phyloP scores from a whole-genome alignment of 2,113 vertebrate species.

The Alectura lathami region DNA sequence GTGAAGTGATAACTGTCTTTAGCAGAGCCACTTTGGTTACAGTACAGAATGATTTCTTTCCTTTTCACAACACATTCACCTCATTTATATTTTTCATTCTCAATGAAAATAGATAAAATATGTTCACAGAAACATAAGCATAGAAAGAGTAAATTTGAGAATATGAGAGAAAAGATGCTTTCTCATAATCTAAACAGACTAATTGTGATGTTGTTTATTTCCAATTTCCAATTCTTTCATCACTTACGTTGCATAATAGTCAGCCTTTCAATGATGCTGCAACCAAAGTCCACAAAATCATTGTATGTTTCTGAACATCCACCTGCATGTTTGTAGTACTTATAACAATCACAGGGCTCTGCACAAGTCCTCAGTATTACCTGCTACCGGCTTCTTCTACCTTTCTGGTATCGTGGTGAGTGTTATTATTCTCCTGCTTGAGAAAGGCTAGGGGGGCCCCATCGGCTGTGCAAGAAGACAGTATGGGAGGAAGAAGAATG shows the following conservation, averaged over 20 bases:
- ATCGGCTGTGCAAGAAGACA: accelerated
- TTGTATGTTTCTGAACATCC: not conserved
- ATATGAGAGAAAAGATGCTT: not conserved
- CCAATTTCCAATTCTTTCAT: not conserved
- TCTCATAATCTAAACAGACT: not conserved
- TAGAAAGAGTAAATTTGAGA: not conserved
- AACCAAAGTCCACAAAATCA: not conserved
- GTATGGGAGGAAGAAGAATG: not conserved
- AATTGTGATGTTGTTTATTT: not conserved
- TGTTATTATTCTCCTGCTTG: not conserved
- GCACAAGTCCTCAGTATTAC: not conserved
- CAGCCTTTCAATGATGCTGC: not conserved
- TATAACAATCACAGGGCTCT: not conserved
- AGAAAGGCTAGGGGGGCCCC: not conserved
- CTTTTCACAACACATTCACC: not conserved
- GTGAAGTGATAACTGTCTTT: not conserved
- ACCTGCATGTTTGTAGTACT: not conserved
- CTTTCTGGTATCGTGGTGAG: not conserved
- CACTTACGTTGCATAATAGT: not conserved
- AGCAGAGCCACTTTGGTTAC: not conserved
- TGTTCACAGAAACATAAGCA: not conserved
- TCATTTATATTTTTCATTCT: not conserved
- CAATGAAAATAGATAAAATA: not conserved
- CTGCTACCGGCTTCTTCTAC: not conserved
- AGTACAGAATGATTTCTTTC: not conserved